Percentiles rank a stretch among this genome's conserved stretches.
Evolutionary conservation across 2,888 invertebrate genomes (phyloP).

Genomic region (Toxonevra muliebris): DNA sequence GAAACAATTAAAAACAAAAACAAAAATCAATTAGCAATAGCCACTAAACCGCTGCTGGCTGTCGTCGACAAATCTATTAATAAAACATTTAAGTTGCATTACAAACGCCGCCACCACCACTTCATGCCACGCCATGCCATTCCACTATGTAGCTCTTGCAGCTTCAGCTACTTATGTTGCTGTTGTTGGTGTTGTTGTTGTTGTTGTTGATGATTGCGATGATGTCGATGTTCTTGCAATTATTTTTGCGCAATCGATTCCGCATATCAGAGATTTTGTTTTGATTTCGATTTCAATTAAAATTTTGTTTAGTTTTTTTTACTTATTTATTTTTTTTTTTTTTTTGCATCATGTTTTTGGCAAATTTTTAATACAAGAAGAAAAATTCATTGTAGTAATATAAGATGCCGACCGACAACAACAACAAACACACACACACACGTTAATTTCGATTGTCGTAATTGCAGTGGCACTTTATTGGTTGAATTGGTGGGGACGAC

Average conservation of each 20-base stretch:
- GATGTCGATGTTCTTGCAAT: conserved; percentile 54
- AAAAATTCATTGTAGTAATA: neutral
- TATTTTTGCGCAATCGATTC: conserved; percentile 56
- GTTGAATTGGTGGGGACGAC: too few relatives aligned
- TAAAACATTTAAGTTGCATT: neutral
- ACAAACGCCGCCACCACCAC: neutral
- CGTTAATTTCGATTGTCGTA: neutral
- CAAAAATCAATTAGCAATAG: too few relatives aligned
- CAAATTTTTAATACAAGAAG: neutral
- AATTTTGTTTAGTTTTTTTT: conserved; percentile 34
- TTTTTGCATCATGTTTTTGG: conserved; percentile 26
- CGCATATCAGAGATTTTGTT: conserved; percentile 57
- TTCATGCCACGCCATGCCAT: neutral
- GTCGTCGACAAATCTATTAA: neutral
- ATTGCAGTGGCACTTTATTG: neutral
- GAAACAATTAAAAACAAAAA: too few relatives aligned
- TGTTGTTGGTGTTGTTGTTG: too few relatives aligned
- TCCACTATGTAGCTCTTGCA: neutral
- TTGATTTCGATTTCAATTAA: conserved; percentile 53
- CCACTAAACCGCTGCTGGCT: too few relatives aligned
- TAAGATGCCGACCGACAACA: conserved; percentile 1
- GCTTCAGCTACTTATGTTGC: too few relatives aligned
- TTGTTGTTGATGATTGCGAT: conserved; percentile 9
- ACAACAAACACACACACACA: neutral
- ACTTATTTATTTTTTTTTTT: conserved; percentile 18